Evolutionary conservation across 2,113 vertebrate species (phyloP).

Genomic region (Alexandromys fortis): DNA sequence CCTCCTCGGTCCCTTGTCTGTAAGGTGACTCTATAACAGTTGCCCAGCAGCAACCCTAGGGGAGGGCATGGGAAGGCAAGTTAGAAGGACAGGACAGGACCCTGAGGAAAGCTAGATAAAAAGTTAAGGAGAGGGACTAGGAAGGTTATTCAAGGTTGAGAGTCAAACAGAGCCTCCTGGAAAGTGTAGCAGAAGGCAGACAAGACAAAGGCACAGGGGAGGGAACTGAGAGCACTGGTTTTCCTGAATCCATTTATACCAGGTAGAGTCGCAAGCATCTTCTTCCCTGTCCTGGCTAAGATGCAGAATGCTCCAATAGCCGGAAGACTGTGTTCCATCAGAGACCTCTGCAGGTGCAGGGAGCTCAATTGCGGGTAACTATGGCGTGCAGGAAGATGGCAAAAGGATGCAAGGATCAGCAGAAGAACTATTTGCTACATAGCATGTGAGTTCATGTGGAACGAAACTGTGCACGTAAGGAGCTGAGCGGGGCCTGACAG

Average conservation of each 20-base stretch:
- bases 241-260: background rate
- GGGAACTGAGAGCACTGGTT: background rate
- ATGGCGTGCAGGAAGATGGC: background rate
- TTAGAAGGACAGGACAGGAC: background rate
- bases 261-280: background rate
- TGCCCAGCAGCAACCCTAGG: background rate
- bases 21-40: background rate
- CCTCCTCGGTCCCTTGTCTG: background rate
- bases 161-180: background rate
- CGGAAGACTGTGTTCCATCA: no score
- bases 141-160: background rate
- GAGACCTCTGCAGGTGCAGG: background rate
- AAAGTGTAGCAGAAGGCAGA: background rate
- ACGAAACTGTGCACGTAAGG: background rate
- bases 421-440: accelerated
- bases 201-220: background rate
- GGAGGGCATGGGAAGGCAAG: background rate
- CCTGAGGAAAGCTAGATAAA: background rate
- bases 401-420: accelerated
- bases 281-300: background rate
- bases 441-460: background rate
- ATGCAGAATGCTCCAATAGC: background rate
- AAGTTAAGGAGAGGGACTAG: background rate
- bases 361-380: background rate
- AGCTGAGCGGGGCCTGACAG: background rate